Conservation (phyloP, 2,888 invertebrate genomes). For the Eristalis tenax region DNA sequence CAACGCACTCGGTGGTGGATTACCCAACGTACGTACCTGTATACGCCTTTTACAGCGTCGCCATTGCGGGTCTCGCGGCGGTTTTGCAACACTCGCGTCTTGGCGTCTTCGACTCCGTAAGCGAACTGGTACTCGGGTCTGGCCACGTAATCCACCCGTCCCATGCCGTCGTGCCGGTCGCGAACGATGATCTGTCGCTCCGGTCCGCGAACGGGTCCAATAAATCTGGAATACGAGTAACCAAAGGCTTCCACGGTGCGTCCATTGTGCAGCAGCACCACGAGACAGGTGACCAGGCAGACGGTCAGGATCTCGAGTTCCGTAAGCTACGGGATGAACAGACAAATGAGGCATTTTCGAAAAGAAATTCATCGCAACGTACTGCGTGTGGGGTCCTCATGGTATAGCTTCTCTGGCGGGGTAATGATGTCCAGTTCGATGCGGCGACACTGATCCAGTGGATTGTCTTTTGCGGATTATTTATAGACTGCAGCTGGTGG, state of each 20-base stretch:
- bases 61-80: slow-evolving; percentile 88
- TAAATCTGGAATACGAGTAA: slow-evolving; percentile 87
- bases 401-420: slow-evolving; percentile 14
- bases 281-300: slow-evolving; percentile 29
- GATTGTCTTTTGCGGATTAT: slow-evolving; percentile 54
- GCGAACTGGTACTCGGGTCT: slow-evolving; percentile 89
- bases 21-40: slow-evolving; percentile 81
- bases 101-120: slow-evolving; percentile 89
- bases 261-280: slow-evolving; percentile 54
- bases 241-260: slow-evolving; percentile 80
- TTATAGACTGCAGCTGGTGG: slow-evolving; percentile 62
- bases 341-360: slow-evolving; percentile 9
- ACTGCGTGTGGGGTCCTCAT: slow-evolving; percentile 46
- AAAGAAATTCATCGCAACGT: slow-evolving; percentile 28
- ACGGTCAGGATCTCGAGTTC: slow-evolving; percentile 29
- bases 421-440: slow-evolving; percentile 52
- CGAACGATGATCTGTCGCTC: slow-evolving; percentile 79
- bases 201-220: slow-evolving; percentile 88
- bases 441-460: slow-evolving; percentile 59
- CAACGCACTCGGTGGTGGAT: slow-evolving; percentile 16
- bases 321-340: slow-evolving; percentile 67
- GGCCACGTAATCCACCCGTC: slow-evolving; percentile 87
- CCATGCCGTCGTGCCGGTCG: slow-evolving; percentile 79
- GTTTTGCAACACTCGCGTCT: slow-evolving; percentile 87
- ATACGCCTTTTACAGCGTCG: slow-evolving; percentile 88